Evolutionary conservation across 2,113 vertebrate species (phyloP).

Genomic region (Petaurus breviceps): DNA sequence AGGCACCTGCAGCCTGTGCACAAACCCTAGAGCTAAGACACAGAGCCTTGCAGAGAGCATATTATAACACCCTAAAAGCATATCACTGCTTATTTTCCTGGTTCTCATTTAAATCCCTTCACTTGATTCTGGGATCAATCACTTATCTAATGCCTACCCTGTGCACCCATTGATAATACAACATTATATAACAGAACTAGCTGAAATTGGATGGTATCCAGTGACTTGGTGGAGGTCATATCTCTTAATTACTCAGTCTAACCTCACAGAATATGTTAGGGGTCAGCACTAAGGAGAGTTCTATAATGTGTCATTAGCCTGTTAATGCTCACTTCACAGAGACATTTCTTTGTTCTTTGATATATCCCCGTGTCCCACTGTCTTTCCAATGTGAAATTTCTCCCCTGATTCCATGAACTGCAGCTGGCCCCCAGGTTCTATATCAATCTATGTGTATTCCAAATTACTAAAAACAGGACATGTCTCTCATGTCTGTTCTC

Average conservation of each 20-base stretch:
- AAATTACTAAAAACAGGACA: not conserved
- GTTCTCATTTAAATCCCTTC: not conserved
- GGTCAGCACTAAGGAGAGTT: too few species aligned
- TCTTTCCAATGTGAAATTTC: not conserved
- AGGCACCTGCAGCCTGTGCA: not conserved
- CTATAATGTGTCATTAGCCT: too few species aligned
- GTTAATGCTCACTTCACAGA: too few species aligned
- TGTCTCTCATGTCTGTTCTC: not conserved
- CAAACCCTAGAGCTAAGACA: not conserved
- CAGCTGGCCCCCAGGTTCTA: not conserved
- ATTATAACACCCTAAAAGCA: not conserved
- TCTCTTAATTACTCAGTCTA: too few species aligned
- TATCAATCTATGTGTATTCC: not conserved
- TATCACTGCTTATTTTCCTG: not conserved
- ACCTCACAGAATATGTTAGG: too few species aligned
- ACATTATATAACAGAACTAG: too few species aligned
- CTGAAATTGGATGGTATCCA: too few species aligned
- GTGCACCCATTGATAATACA: not conserved
- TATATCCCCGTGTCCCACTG: not conserved
- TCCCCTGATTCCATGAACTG: not conserved
- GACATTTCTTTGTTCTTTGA: not conserved
- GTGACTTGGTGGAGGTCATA: too few species aligned
- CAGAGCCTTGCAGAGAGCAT: fast-evolving
- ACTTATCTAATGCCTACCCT: not conserved
- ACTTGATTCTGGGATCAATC: not conserved